Evolutionary conservation across 2,113 vertebrate species (phyloP), one percentile per base, ranked within the genome.

Genomic region (Cheilinus undulatus): DNA sequence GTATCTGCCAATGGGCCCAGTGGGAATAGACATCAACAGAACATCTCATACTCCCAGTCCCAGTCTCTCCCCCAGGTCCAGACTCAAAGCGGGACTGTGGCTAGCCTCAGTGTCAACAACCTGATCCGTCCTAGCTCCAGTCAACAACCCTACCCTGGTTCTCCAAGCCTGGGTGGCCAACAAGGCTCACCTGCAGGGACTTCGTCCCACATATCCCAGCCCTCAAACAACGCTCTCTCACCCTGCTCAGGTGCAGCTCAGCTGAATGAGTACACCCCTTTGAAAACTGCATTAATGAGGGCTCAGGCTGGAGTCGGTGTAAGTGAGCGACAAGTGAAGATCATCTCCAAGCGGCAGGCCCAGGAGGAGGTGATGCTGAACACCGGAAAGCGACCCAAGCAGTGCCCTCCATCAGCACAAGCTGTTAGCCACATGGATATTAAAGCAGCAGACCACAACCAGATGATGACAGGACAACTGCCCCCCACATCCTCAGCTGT

Each of bases 51-150:
- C 73, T 94, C 96, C 14, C 96, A 93, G 74, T 69, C 92, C 52
- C 91, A 91, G 49, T 15, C 87, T 50, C 68, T 78, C 13, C 50
- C 86, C 14, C 88, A 82, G 68, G 77, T 81, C 13, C 90, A 89
- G 74, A 34, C 86, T 56, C 88, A 90, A 66, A 87, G 69, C 59
- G 92, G 94, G 17, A 93, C 85, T 24, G 86, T 94, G 36, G 95
- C 95, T 11, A 98, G 96, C 82, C 93, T 99, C 84, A 99, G 96
- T 0, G 95, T 99, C 66, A 99, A 97, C 90, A 99, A 98, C 78
- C 94, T 98, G 2, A 95, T 98, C 68, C 94, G 95, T 61, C 94
- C 95, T 49, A 95, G 87, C 69, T 92, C 95, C 57, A 93, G 83
- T 73, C 97, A 96, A 67, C 95, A 95, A 51, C 93, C 95, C 36